A percentile compares a stretch with the other conserved stretches of the same genome.
Evolutionary conservation across 1,140 invertebrate genomes (phyloP).

Genomic region (Bombus vancouverensis): DNA sequence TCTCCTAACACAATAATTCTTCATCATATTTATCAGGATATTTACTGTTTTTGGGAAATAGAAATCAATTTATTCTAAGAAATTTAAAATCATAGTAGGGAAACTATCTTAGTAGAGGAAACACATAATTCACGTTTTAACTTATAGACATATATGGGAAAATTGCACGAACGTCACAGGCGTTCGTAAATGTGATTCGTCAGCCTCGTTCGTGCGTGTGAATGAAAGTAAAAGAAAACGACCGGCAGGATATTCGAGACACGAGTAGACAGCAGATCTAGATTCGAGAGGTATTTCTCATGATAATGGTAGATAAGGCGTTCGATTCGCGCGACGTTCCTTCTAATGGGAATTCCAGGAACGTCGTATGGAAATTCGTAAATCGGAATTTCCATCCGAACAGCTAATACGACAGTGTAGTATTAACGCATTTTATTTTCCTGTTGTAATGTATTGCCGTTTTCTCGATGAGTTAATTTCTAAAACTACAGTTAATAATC

Average conservation of each 20-base stretch:
- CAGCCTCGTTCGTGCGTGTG: neutral
- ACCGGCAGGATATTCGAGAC: neutral
- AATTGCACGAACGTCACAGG: neutral
- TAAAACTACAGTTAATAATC: neutral
- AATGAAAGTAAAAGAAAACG: neutral
- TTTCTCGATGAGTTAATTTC: neutral
- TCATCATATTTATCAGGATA: neutral
- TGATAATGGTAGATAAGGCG: constrained; percentile 30
- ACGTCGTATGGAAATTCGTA: constrained; percentile 41
- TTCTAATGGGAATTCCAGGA: constrained; percentile 43
- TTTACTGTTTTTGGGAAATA: neutral
- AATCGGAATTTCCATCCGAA: constrained; percentile 23
- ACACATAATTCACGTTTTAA: neutral
- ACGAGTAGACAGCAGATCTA: neutral
- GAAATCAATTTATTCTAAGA: neutral
- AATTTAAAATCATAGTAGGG: neutral
- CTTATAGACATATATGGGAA: neutral
- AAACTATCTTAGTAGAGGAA: too few species aligned
- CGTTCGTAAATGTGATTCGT: neutral
- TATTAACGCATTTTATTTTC: neutral
- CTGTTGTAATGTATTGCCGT: neutral
- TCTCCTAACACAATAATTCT: neutral
- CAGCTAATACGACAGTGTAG: neutral
- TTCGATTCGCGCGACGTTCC: neutral
- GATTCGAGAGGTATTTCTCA: constrained; percentile 2